Evolutionary conservation across 2,888 invertebrate species (phyloP).

Genomic region (Acronicta aceris): DNA sequence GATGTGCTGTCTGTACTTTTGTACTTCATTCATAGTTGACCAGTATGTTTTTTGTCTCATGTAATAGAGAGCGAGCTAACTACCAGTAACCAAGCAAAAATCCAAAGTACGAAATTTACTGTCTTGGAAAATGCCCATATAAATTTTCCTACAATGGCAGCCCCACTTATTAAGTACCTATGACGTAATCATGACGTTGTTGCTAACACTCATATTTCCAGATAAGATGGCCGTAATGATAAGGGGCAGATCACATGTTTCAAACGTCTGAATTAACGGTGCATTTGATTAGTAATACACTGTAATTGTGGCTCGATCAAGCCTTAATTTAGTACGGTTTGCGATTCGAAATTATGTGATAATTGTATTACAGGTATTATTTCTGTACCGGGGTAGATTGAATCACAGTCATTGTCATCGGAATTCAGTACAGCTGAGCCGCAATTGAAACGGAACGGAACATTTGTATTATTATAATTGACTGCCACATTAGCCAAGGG

Average conservation of each 20-base stretch:
- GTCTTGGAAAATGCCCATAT: no score
- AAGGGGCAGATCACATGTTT: constrained; percentile 38
- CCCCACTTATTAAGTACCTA: constrained; percentile 15
- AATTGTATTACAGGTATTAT: constrained; percentile 25
- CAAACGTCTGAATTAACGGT: constrained; percentile 46
- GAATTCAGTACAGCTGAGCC: constrained; percentile 15
- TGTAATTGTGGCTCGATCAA: constrained; percentile 29
- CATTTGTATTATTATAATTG: neutral
- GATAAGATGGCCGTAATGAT: constrained; percentile 40
- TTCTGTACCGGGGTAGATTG: constrained; percentile 12
- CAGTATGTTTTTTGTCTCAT: no score
- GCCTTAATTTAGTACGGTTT: constrained; percentile 1
- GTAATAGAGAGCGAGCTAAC: no score
- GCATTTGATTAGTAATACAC: constrained; percentile 48
- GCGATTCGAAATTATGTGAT: constrained; percentile 22
- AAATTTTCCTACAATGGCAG: no score
- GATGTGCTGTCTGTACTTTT: no score
- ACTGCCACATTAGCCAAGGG: no score
- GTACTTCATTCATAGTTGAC: no score
- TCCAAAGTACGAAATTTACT: no score
- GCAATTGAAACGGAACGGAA: constrained; percentile 5
- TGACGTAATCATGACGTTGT: constrained; percentile 43
- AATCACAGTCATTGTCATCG: constrained; percentile 26
- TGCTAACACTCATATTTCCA: constrained; percentile 30
- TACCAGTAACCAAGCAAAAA: no score